phyloP scores from a whole-genome alignment of 2,888 invertebrate genomes.

The Chloroclysta siterata region DNA sequence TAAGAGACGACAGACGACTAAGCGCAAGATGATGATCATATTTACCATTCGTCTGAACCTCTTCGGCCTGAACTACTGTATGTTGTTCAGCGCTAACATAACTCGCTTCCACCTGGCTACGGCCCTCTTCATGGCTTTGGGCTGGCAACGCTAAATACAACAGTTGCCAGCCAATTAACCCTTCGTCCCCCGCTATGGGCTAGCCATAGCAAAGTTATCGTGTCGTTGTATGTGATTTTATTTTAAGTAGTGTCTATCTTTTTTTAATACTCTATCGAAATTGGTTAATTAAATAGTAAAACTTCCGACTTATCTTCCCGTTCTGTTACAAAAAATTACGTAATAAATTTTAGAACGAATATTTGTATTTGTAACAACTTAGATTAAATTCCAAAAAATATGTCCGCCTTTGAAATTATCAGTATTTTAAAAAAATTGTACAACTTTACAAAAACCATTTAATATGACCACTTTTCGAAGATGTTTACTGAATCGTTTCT shows the following conservation, averaged over 20 bases:
- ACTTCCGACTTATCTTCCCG: no score
- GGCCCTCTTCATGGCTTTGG: conserved; percentile 3
- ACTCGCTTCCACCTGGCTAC: neutral
- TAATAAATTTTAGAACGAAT: no score
- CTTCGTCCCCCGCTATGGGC: conserved; percentile 5
- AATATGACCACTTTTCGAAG: conserved; percentile 4
- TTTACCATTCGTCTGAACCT: neutral
- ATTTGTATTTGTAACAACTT: no score
- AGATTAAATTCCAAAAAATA: no score
- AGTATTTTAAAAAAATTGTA: neutral
- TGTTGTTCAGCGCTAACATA: conserved; percentile 8
- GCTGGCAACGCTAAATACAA: neutral
- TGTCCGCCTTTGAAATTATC: no score
- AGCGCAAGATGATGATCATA: conserved; percentile 1
- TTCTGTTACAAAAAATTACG: neutral
- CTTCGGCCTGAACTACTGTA: neutral
- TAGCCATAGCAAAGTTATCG: conserved; percentile 10
- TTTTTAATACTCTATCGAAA: neutral
- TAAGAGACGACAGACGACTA: neutral
- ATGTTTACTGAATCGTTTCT: conserved; percentile 5
- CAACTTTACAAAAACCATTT: neutral
- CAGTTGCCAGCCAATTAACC: neutral
- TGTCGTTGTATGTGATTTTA: neutral
- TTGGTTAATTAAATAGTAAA: neutral
- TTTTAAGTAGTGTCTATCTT: neutral